Evolutionary conservation across 1,140 invertebrate genomes (phyloP).

Genomic region (Drosophila rhopaloa): DNA sequence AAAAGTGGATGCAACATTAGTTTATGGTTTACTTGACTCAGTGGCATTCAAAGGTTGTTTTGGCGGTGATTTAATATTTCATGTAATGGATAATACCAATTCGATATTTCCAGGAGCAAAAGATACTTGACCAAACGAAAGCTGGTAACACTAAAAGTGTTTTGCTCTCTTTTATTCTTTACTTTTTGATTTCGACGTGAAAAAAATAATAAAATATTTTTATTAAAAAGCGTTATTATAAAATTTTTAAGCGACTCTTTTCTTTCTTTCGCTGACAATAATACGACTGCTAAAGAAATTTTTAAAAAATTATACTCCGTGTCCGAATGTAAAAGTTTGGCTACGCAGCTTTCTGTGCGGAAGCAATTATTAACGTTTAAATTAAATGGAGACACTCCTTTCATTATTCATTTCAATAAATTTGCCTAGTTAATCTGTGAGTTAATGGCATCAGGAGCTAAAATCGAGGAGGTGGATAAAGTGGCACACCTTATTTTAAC

Average conservation of each 20-base stretch:
- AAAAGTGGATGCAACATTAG: no score
- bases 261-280: slow-evolving; percentile 69
- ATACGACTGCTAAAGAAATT: slow-evolving; percentile 69
- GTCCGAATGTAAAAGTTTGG: slow-evolving; percentile 83
- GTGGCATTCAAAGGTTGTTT: no score
- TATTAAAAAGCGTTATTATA: slow-evolving; percentile 62
- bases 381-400: slow-evolving; percentile 69
- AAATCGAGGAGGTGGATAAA: slow-evolving; percentile 79
- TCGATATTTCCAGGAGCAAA: background rate
- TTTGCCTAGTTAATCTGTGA: slow-evolving; percentile 83
- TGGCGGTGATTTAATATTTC: no score
- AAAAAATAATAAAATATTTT: no score
- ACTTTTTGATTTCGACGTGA: background rate
- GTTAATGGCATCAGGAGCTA: slow-evolving; percentile 69
- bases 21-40: no score
- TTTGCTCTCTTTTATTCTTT: background rate
- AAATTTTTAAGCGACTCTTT: slow-evolving; percentile 80
- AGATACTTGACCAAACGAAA: background rate
- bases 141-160: background rate
- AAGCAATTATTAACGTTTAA: slow-evolving; percentile 81
- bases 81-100: background rate
- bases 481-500: slow-evolving; percentile 37
- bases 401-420: slow-evolving; percentile 77
- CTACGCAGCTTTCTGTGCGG: slow-evolving; percentile 74
- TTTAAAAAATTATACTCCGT: slow-evolving; percentile 76